Base-by-base conservation (phyloP, 2,888 invertebrate genomes). In the Candidula unifasciata region DNA sequence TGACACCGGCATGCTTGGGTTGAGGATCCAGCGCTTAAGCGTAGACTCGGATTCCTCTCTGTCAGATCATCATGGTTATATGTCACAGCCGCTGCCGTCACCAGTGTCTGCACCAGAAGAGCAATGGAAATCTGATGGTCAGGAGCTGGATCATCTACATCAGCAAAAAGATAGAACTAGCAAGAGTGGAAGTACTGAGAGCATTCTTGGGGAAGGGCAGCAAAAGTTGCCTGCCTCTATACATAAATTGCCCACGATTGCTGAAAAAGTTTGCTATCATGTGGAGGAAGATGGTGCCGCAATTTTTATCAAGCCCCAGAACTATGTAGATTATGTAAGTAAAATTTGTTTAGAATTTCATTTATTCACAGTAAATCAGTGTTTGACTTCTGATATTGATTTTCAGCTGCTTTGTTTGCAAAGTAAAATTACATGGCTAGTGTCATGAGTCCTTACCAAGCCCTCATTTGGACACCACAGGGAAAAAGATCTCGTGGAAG, bases 271-370 rank as follows among this genome's bases (percentile, higher is more conserved):
- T 27, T 37, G 0, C 6, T 3, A 24, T n/a, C 37, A 33, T 37
- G 74, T 44, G 44, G 64, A 66, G 6, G 77, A 68, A 18, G 54
- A 69, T 21, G 33, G 71, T 54, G 54, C 68, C 24, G 35, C 66
- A 64, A 57, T 71, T 35, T 82, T 82, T 82, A 54, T 66, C 6
- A 82, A 77, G 30, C 82, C 82, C 13, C 54, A 27, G 66, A 68
- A 30, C n/a, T 44, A 24, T 54, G 54, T 24, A n/a, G 73, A 57
- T 35, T 52, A 74, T 57, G 80, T 68, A 52, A 80, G 80, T 80
- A 52, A 52, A 18, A 13, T 52, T 8, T 68, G 27, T 35, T n/a
- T 33, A 16, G 16, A 8, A 35, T 18, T 69, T 69, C 3, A 5
- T 13, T 69, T 69, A 24, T 60, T 60, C n/a, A n/a, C n/a, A n/a